A percentile compares a stretch with the other conserved stretches of the same genome.
Conservation (phyloP, 92 coral and sea anemone species). For the Phymanthus crucifer region DNA sequence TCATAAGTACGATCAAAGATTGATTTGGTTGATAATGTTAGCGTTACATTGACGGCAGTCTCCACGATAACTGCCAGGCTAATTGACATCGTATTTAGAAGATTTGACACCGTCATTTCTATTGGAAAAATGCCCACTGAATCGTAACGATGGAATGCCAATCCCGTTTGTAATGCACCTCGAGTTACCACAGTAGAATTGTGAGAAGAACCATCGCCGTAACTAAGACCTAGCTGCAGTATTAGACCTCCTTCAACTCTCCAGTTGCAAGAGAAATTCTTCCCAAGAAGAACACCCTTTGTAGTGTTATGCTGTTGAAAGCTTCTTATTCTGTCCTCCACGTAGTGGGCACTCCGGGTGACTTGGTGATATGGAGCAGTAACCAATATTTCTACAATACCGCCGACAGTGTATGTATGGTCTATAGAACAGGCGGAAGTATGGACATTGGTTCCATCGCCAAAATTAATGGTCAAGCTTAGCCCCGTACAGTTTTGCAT, state of each 20-base stretch:
- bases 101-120: slow-evolving; percentile 27
- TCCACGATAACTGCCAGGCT: slow-evolving; percentile 38
- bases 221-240: slow-evolving; percentile 18
- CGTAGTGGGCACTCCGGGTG: slow-evolving; percentile 29
- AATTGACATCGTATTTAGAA: slow-evolving; percentile 15
- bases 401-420: slow-evolving; percentile 43
- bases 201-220: slow-evolving; percentile 38
- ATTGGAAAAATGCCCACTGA: slow-evolving; percentile 33
- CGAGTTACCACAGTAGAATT: neutral
- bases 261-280: slow-evolving; percentile 33
- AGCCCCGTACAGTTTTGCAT: slow-evolving; percentile 15
- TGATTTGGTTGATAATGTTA: slow-evolving; percentile 21
- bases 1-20: slow-evolving; percentile 44
- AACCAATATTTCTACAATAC: slow-evolving; percentile 41
- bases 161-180: slow-evolving; percentile 12
- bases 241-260: slow-evolving; percentile 35
- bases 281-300: slow-evolving; percentile 21
- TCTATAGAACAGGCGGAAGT: slow-evolving; percentile 35
- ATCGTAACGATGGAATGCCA: slow-evolving; percentile 21
- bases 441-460: slow-evolving; percentile 29
- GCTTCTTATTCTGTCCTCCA: slow-evolving; percentile 26
- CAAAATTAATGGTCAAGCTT: slow-evolving; percentile 31
- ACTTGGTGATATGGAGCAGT: slow-evolving; percentile 15
- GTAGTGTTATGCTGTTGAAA: slow-evolving; percentile 15
- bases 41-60: slow-evolving; percentile 43